Conservation (phyloP, 1,140 invertebrate species). For the Apis cerana region DNA sequence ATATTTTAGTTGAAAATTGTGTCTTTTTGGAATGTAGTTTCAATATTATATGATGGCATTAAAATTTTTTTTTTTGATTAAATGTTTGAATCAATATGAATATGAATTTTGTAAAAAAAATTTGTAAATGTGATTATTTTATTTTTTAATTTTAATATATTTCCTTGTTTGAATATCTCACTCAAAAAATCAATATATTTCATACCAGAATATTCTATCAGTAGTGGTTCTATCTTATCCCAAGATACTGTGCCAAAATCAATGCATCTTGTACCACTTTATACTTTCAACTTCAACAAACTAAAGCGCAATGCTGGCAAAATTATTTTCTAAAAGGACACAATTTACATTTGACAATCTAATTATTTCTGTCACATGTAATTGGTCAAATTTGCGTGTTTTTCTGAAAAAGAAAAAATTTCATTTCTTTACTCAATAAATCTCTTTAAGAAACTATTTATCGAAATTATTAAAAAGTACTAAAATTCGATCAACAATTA, state of each 20-base stretch:
- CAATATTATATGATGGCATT: background rate
- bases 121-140: background rate
- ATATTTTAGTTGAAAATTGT: background rate
- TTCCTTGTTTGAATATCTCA: too few relatives aligned
- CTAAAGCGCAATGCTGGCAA: background rate
- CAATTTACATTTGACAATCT: background rate
- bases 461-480: too few relatives aligned
- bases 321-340: background rate
- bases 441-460: too few relatives aligned
- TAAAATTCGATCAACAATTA: too few relatives aligned
- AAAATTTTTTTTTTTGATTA: background rate
- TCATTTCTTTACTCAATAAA: too few relatives aligned
- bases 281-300: background rate
- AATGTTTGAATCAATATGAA: background rate
- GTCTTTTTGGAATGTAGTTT: background rate
- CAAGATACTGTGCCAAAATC: slow-evolving; percentile 2
- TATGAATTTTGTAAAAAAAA: background rate
- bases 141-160: too few relatives aligned
- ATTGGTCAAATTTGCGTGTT: too few relatives aligned
- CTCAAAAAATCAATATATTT: too few relatives aligned
- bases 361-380: background rate
- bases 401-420: too few relatives aligned
- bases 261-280: background rate
- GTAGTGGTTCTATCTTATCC: background rate
- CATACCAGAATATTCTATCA: background rate